Base-by-base conservation (phyloP, 1,140 invertebrate species). In the Gonioctena quinquepunctata region DNA sequence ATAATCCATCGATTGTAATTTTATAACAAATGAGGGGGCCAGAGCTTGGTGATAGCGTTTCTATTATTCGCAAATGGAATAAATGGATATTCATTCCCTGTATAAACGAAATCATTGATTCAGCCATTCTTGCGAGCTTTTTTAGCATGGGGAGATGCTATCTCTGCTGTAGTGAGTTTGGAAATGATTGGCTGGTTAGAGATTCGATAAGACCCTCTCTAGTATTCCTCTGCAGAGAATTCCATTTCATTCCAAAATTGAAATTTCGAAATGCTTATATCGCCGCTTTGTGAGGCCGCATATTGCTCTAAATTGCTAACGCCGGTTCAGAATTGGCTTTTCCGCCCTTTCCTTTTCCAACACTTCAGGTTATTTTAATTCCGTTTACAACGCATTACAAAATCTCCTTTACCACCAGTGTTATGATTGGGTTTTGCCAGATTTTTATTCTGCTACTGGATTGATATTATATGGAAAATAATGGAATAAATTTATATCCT, bases 31-130 rank as follows among this genome's bases (percentile, higher is more conserved):
- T 69, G 63, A 22, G 28, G 49, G 60, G 66, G 74, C 67, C 70
- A 72, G 59, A 69, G 66, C 69, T n/a, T n/a, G 71, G 68, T 73
- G 74, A 73, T 69, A 57, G 57, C 69, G 65, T 68, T 70, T 68
- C 71, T 73, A 73, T 76, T 76, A 76, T 76, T 56, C 62, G 66
- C 60, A 66, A 76, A 76, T 42, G 33, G 33, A n/a, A 42, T 42
- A 42, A 42, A 42, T 76, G 71, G 74, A 76, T 76, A 76, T 76
- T 74, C 73, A 73, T 75, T 77, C 65, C 71, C 73, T 66, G 72
- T 75, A 75, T 73, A 77, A 75, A 77, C 70, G 73, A 56, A 75
- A 77, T 77, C 76, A 75, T 75, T 67, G 71, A 73, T 73, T 72
- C 67, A 49, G 22, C 69, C 67, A 66, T 72, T 74, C 66, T 59